These are phyloP conservation scores for Melanogrammus aeglefinus DNA, from an alignment of 2,797 vertebrate genomes.

Conservation along the genomic window DNA sequence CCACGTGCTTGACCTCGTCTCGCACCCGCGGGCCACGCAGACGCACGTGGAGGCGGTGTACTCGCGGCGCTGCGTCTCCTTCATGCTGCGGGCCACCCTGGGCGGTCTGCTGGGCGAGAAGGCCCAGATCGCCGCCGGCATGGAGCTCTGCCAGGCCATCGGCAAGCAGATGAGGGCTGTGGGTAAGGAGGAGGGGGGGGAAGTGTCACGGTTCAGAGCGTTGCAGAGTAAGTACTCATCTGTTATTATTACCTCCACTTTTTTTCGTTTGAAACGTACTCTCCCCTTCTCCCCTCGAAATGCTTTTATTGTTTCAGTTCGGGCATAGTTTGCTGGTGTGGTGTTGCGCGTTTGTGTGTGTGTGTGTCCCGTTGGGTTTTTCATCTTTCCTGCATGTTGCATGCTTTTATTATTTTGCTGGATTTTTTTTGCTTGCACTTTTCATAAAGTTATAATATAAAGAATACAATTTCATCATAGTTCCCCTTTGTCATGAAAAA, in stretches of 20 bases:
- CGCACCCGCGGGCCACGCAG: constrained; percentile 95
- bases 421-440: constrained; percentile 8
- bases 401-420: neutral
- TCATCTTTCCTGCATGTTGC: constrained; percentile 18
- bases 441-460: constrained; percentile 2
- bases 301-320: constrained; percentile 17
- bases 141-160: constrained; percentile 98
- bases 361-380: constrained; percentile 24
- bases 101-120: constrained; percentile 95
- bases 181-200: constrained; percentile 86
- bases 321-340: constrained; percentile 55
- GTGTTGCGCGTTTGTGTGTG: neutral
- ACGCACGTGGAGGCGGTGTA: constrained; percentile 98
- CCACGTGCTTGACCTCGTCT: constrained; percentile 93
- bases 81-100: constrained; percentile 93
- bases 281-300: constrained; percentile 4
- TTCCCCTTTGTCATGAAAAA: neutral
- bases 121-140: constrained; percentile 96
- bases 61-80: constrained; percentile 96
- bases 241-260: constrained; percentile 37
- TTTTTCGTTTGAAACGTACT: constrained; percentile 19
- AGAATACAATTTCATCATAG: neutral
- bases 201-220: constrained; percentile 80
- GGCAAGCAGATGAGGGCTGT: constrained; percentile 98
- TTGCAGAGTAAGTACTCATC: constrained; percentile 79